A percentile compares a stretch with the other conserved stretches of the same genome.
phyloP scores from a whole-genome alignment of 2,113 vertebrate genomes.

The Callipepla squamata region DNA sequence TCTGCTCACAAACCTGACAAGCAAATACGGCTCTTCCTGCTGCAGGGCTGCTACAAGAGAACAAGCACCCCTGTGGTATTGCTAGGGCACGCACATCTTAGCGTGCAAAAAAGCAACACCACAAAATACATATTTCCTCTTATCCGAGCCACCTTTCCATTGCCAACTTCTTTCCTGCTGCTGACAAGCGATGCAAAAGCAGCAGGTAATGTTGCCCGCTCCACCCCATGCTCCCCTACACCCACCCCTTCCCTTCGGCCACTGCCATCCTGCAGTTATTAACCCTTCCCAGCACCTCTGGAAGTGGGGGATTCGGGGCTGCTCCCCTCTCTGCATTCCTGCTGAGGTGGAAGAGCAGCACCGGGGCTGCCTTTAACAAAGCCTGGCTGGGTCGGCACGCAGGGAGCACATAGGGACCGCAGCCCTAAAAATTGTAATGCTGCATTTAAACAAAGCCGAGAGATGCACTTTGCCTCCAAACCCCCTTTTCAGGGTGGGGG shows the following conservation, averaged over 20 bases:
- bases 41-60: not conserved
- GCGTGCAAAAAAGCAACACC: not conserved
- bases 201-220: not conserved
- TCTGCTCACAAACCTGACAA: not conserved
- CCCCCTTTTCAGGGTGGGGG: too few species aligned
- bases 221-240: not conserved
- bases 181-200: not conserved
- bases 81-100: not conserved
- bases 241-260: not conserved
- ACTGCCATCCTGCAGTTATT: not conserved
- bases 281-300: not conserved
- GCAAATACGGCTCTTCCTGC: not conserved
- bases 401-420: not conserved
- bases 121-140: not conserved
- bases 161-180: not conserved
- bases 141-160: not conserved
- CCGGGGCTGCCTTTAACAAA: not conserved
- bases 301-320: not conserved
- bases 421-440: slow-evolving; percentile 14
- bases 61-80: rapidly evolving
- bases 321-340: not conserved
- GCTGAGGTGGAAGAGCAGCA: not conserved
- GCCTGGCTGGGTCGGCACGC: not conserved
- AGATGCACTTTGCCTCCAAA: not conserved
- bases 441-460: slow-evolving; percentile 3